Conservation (phyloP, 2,797 vertebrate genomes). For the Pipistrellus pipistrellus region DNA sequence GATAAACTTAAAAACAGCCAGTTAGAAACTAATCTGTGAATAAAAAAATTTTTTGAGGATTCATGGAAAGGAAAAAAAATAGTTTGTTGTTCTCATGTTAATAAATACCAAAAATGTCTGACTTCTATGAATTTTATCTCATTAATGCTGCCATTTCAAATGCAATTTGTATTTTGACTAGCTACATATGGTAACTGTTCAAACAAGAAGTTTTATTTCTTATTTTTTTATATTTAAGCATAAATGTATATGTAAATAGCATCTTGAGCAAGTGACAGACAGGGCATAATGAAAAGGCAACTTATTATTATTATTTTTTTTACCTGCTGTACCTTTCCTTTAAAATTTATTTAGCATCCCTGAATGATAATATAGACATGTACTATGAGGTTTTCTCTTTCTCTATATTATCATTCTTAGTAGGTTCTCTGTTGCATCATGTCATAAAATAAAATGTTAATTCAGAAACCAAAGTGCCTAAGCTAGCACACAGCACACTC, state of each 20-base stretch:
- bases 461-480: constrained; percentile 32
- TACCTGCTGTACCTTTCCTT: not conserved
- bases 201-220: constrained; percentile 30
- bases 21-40: not conserved
- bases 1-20: not conserved
- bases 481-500: not conserved
- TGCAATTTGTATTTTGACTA: constrained; percentile 25
- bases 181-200: not conserved
- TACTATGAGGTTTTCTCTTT: not conserved
- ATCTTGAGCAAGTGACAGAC: not conserved
- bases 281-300: not conserved
- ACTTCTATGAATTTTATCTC: constrained; percentile 28
- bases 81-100: not conserved
- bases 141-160: not conserved
- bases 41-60: not conserved
- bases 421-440: not conserved
- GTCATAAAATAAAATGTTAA: not conserved
- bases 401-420: not conserved
- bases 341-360: not conserved
- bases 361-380: not conserved
- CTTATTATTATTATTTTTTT: not conserved
- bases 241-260: not conserved
- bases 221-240: constrained; percentile 22
- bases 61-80: not conserved
- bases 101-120: not conserved